Percentiles rank a stretch among this genome's conserved stretches.
These are phyloP conservation scores for Oligia latruncula DNA, from an alignment of 2,888 invertebrate genomes.

Conservation along the genomic window DNA sequence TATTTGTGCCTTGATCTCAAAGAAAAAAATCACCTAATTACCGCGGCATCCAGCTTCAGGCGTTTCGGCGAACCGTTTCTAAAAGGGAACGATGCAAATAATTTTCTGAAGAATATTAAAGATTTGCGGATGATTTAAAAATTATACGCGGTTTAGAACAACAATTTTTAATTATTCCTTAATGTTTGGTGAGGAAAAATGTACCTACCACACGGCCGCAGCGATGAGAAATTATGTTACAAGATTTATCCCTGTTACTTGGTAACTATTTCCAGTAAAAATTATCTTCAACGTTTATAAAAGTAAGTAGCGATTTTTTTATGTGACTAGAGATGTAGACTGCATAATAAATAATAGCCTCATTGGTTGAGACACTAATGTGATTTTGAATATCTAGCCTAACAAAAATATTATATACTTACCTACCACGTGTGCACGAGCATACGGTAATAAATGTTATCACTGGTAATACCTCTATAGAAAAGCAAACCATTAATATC, in stretches of 20 bases:
- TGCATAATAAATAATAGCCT: background rate
- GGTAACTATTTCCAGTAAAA: background rate
- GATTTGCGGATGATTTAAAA: slow-evolving; percentile 67
- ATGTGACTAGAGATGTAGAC: background rate
- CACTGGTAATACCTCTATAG: background rate
- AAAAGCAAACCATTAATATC: background rate
- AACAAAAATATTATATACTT: background rate
- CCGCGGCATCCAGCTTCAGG: slow-evolving; percentile 74
- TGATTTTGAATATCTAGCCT: background rate
- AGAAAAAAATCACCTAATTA: slow-evolving; percentile 86
- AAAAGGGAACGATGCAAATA: slow-evolving; percentile 74
- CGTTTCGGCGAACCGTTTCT: slow-evolving; percentile 63
- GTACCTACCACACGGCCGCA: background rate
- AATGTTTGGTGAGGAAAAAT: slow-evolving; percentile 42
- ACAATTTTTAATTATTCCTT: slow-evolving; percentile 53
- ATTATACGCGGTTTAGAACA: slow-evolving; percentile 60
- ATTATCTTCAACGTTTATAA: background rate
- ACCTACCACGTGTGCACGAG: background rate
- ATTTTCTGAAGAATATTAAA: slow-evolving; percentile 68
- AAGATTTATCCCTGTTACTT: background rate
- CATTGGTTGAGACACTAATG: background rate
- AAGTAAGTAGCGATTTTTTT: background rate
- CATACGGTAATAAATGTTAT: background rate
- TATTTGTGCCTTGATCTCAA: slow-evolving; percentile 82
- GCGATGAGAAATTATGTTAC: slow-evolving; percentile 5